These are phyloP conservation scores for Cheirogaleus major DNA, from an alignment of 2,797 vertebrate genomes.

Conservation along the genomic window DNA sequence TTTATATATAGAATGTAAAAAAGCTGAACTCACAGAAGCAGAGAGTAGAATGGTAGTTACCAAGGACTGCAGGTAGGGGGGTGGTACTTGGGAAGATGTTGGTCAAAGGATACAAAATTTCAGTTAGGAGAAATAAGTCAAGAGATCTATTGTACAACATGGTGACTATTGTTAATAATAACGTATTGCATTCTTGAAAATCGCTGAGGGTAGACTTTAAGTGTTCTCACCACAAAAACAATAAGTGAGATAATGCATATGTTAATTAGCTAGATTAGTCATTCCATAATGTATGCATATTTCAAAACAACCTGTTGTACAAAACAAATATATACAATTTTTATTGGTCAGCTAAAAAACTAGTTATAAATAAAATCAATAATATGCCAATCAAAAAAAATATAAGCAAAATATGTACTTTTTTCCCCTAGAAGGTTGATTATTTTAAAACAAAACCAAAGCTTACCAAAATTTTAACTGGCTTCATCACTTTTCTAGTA, in stretches of 20 bases:
- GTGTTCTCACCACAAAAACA: neutral
- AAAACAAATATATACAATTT: neutral
- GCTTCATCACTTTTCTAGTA: conserved; percentile 87
- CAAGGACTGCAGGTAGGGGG: neutral
- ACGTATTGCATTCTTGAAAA: neutral
- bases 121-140: neutral
- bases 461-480: conserved; percentile 88
- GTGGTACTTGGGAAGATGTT: neutral
- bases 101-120: neutral
- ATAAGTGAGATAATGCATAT: neutral
- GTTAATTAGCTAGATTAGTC: neutral
- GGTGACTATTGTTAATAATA: neutral
- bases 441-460: conserved; percentile 41
- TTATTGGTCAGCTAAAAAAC: neutral
- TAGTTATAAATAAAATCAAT: neutral
- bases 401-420: neutral
- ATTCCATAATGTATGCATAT: neutral
- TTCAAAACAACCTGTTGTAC: neutral
- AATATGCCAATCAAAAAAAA: neutral
- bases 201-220: neutral
- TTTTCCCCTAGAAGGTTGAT: neutral
- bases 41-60: neutral
- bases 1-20: neutral
- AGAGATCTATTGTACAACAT: neutral
- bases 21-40: neutral